These are phyloP conservation scores for Siphamia tubifer DNA, from an alignment of 2,113 vertebrate genomes.

Conservation along the genomic window DNA sequence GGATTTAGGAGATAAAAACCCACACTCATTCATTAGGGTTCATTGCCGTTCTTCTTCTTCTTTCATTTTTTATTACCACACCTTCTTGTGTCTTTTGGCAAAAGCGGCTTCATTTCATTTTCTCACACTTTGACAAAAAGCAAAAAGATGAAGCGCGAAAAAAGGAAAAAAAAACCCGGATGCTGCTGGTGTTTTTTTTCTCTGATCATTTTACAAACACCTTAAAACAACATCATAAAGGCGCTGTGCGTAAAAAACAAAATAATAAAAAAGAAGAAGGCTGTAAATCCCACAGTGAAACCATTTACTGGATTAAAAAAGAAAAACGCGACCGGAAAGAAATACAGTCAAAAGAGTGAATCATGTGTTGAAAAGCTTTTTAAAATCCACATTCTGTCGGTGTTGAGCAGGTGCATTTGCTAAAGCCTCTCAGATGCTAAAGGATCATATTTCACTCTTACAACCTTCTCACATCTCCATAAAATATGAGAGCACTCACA, in stretches of 20 bases:
- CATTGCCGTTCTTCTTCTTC: conserved; percentile 42
- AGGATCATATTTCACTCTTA: conserved; percentile 74
- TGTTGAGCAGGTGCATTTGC: conserved; percentile 60
- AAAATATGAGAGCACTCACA: conserved; percentile 77
- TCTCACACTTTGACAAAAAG: background rate
- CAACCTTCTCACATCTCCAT: conserved; percentile 74
- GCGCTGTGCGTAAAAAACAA: background rate
- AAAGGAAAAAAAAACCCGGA: too few species aligned
- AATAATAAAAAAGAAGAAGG: too few species aligned
- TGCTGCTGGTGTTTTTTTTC: too few species aligned
- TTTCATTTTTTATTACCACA: too few species aligned
- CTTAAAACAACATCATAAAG: conserved; percentile 36
- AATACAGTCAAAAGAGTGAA: conserved; percentile 65
- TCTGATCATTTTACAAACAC: conserved; percentile 38
- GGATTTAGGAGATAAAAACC: conserved; percentile 36
- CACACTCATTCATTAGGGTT: conserved; percentile 42
- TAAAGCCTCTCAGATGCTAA: conserved; percentile 65
- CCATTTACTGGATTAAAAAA: conserved; percentile 58
- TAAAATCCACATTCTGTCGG: conserved; percentile 55
- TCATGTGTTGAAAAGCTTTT: conserved; percentile 64
- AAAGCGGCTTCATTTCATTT: background rate
- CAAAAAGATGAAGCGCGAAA: background rate
- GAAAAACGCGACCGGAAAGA: conserved; percentile 34
- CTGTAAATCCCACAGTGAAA: conserved; percentile 42
- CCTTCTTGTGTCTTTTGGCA: too few species aligned